Evolutionary conservation across 2,888 invertebrate genomes (phyloP).

Genomic region (Dicyrtoma fusca): DNA sequence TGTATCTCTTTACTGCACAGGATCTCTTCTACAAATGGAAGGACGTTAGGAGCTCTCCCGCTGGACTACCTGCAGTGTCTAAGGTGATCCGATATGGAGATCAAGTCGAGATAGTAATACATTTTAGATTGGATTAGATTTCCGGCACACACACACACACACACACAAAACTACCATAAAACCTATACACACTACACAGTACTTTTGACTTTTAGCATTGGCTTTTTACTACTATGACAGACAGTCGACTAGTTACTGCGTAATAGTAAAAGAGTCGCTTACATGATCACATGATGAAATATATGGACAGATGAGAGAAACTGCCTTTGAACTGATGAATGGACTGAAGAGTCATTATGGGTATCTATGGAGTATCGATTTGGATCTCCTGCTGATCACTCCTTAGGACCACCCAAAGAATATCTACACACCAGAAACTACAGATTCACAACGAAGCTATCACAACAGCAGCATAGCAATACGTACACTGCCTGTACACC

Average conservation of each 20-base stretch:
- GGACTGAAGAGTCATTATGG: slow-evolving; percentile 33
- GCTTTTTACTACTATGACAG: no score
- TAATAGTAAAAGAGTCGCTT: no score
- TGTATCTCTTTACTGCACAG: no score
- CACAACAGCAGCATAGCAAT: no score
- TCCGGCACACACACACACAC: slow-evolving; percentile 29
- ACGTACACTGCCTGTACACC: background rate
- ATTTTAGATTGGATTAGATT: slow-evolving; percentile 35
- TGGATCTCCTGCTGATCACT: slow-evolving; percentile 38
- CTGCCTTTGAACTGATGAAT: slow-evolving; percentile 37
- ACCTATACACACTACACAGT: background rate
- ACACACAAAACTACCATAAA: background rate
- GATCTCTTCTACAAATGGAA: background rate
- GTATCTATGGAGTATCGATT: slow-evolving; percentile 40
- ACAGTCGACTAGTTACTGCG: no score
- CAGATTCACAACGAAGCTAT: no score
- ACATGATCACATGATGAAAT: slow-evolving; percentile 11
- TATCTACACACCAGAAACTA: background rate
- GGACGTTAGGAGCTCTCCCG: slow-evolving; percentile 13
- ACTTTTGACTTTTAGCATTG: background rate
- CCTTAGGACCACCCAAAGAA: slow-evolving; percentile 39
- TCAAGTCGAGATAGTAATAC: slow-evolving; percentile 33
- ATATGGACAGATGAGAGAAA: slow-evolving; percentile 35
- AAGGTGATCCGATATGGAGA: slow-evolving; percentile 34
- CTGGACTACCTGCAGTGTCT: slow-evolving; percentile 32